Evolutionary conservation across 2,888 invertebrate genomes (phyloP).

Genomic region (Cheilosia scutellata): DNA sequence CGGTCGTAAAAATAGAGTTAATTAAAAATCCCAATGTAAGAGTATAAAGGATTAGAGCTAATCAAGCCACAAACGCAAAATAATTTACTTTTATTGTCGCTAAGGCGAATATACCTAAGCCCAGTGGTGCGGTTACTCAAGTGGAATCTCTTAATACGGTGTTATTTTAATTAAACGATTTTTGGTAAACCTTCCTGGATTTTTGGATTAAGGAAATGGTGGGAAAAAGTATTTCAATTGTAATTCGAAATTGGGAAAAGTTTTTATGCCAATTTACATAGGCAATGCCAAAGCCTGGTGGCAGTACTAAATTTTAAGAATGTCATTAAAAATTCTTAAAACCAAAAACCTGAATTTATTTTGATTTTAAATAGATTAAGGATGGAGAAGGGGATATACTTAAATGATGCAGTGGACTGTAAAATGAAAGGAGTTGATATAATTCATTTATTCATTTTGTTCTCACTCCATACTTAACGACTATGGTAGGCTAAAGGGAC

Average conservation of each 20-base stretch:
- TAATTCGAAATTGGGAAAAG: conserved; percentile 36
- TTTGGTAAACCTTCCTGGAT: conserved; percentile 61
- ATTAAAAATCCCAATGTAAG: conserved; percentile 53
- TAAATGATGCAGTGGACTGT: conserved; percentile 50
- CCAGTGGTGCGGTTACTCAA: conserved; percentile 36
- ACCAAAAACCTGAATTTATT: conserved; percentile 62
- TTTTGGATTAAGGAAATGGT: conserved; percentile 65
- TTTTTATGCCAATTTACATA: conserved; percentile 7
- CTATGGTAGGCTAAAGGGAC: no score
- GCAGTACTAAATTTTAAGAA: conserved; percentile 11
- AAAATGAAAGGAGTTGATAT: conserved; percentile 8
- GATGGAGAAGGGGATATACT: conserved; percentile 27
- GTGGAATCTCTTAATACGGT: conserved; percentile 65
- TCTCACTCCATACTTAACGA: no score
- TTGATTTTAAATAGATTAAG: conserved; percentile 51
- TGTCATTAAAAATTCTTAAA: conserved; percentile 30
- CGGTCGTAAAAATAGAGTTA: conserved; percentile 46
- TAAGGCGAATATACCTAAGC: conserved; percentile 14
- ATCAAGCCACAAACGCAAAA: conserved; percentile 48
- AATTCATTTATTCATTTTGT: no score
- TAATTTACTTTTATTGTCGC: conserved; percentile 69
- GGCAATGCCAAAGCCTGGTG: background rate
- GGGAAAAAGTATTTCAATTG: conserved; percentile 71
- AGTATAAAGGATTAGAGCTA: conserved; percentile 63
- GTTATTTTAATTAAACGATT: conserved; percentile 71